Evolutionary conservation across 1,140 invertebrate species (phyloP), one percentile per base, ranked within the genome.

Genomic region (Psilanteris sp.): DNA sequence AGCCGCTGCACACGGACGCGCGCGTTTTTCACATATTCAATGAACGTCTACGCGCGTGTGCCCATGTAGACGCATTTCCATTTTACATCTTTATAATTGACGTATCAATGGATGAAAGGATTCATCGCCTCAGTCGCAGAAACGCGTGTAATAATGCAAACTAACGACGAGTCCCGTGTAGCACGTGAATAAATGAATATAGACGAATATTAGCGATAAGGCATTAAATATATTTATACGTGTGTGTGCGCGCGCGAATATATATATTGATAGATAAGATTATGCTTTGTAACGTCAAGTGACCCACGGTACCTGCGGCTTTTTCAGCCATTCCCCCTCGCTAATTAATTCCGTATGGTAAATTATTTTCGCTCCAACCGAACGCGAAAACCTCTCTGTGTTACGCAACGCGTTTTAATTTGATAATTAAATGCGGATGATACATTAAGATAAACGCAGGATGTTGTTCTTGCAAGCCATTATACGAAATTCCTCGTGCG

Each of bases 41-140:
- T 44, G 50, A 59, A 44, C 31, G 66, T 70, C 66, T 44, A 44
- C 46, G 46, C 54, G 44, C 66, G 46, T 70, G 66, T 43, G 66
- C 34, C 41, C 34, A 43, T 59, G 54, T 70, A 70, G 46, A 70
- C 54, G 66, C 66, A 70, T 70, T 78, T 77, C 62, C 68, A 68
- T 55, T 71, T 61, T 57, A 68, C 70, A 74, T 64, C 64, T 52
- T 71, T 74, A 76, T 79, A 79, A 79, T 79, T 79, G 77, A 79
- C 72, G 72, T 72, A 76, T 79, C 72, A 79, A 76, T 72, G 77
- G 55, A 55, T 72, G 62, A 79, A 72, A 61, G 68, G 67, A 54
- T 62, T 52, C 57, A 62, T 76, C 61, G 70, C 46, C 70, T 50
- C 32, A 67, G 55, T 62, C 55, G 50, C 43, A 74, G 50, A 37